These are phyloP conservation scores for Leptinotarsa haldemani DNA, from an alignment of 2,888 invertebrate genomes.

Conservation along the genomic window DNA sequence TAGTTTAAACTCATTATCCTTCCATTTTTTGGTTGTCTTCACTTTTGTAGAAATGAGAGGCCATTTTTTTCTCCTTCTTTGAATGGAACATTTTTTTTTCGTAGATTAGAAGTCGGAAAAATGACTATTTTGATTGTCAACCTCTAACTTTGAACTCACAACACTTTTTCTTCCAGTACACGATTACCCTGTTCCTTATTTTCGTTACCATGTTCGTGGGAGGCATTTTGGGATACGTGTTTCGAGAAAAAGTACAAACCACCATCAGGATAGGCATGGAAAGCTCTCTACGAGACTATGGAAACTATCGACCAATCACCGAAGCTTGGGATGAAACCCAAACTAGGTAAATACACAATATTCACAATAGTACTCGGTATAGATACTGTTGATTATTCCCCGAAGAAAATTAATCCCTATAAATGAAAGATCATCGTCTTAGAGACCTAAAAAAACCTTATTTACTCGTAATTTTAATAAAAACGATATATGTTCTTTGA, in stretches of 20 bases:
- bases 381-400: neutral
- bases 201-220: slow-evolving; percentile 92
- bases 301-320: slow-evolving; percentile 76
- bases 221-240: slow-evolving; percentile 91
- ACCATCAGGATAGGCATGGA: slow-evolving; percentile 84
- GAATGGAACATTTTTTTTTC: too few relatives aligned
- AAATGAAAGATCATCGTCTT: too few relatives aligned
- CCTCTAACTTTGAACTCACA: neutral
- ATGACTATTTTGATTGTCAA: too few relatives aligned
- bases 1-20: too few relatives aligned
- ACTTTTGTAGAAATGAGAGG: too few relatives aligned
- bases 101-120: too few relatives aligned
- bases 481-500: too few relatives aligned
- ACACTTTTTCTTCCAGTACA: slow-evolving; percentile 79
- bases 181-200: slow-evolving; percentile 87
- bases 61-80: too few relatives aligned
- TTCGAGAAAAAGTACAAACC: slow-evolving; percentile 83
- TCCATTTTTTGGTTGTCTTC: too few relatives aligned
- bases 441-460: too few relatives aligned
- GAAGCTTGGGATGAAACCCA: slow-evolving; percentile 92
- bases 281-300: slow-evolving; percentile 80
- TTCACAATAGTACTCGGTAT: neutral
- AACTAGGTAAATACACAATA: slow-evolving; percentile 65
- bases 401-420: too few relatives aligned
- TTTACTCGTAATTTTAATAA: too few relatives aligned